These are phyloP conservation scores for Hylomyscus alleni DNA, from an alignment of 2,797 vertebrate species.

Conservation along the genomic window DNA sequence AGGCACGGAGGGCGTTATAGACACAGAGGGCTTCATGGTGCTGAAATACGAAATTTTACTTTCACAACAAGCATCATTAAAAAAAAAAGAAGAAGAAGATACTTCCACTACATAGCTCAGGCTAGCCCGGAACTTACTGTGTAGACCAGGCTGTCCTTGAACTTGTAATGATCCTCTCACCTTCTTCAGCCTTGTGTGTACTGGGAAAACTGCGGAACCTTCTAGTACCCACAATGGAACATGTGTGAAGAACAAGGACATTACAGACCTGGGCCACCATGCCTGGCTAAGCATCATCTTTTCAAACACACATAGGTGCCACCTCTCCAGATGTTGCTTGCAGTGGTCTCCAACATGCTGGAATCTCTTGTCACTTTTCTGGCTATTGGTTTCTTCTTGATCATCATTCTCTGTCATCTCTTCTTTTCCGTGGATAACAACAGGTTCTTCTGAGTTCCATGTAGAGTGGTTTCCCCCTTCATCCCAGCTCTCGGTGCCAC, in stretches of 20 bases:
- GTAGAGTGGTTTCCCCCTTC: background rate
- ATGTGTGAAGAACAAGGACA: background rate
- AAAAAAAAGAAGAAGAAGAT: background rate
- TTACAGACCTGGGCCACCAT: background rate
- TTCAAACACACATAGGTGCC: background rate
- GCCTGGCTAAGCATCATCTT: background rate
- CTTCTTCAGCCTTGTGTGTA: background rate
- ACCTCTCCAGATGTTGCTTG: background rate
- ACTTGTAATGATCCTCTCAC: background rate
- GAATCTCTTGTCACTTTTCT: background rate
- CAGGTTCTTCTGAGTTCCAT: background rate
- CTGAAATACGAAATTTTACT: background rate
- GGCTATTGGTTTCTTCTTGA: background rate
- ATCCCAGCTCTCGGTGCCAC: background rate
- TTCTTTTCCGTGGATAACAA: background rate
- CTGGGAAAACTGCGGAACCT: background rate
- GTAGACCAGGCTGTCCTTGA: background rate
- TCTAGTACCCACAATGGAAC: fast-evolving
- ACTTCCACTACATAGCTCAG: background rate
- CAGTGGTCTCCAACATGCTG: background rate
- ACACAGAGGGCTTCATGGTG: background rate
- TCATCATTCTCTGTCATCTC: background rate
- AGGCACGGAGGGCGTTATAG: background rate
- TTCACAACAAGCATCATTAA: background rate
- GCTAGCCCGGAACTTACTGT: background rate